Conservation (phyloP, 2,888 invertebrate genomes). For the Dilophus febrilis region DNA sequence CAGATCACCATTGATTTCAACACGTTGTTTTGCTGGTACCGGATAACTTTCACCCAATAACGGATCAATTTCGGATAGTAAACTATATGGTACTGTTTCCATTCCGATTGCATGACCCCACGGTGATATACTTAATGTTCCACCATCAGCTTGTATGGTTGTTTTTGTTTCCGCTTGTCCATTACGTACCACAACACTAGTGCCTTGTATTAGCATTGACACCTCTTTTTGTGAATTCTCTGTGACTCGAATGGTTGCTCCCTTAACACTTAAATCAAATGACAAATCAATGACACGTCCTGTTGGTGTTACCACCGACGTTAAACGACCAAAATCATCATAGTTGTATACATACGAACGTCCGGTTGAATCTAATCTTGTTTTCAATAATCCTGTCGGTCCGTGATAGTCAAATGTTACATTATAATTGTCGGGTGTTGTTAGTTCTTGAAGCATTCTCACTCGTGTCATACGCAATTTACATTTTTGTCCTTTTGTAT, state of each 20-base stretch:
- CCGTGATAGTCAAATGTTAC: slow-evolving; percentile 88
- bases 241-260: slow-evolving; percentile 70
- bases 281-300: slow-evolving; percentile 77
- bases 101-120: slow-evolving; percentile 81
- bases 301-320: slow-evolving; percentile 86
- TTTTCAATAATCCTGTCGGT: slow-evolving; percentile 72
- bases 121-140: slow-evolving; percentile 61
- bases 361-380: slow-evolving; percentile 77
- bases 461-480: slow-evolving; percentile 80
- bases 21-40: slow-evolving; percentile 77
- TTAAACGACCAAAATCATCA: slow-evolving; percentile 83
- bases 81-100: slow-evolving; percentile 79
- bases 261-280: slow-evolving; percentile 80
- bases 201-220: slow-evolving; percentile 74
- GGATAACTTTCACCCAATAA: slow-evolving; percentile 81
- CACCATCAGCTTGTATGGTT: slow-evolving; percentile 63
- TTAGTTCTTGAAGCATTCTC: slow-evolving; percentile 77
- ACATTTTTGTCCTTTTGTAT: slow-evolving; percentile 84
- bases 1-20: slow-evolving; percentile 75
- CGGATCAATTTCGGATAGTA: slow-evolving; percentile 75
- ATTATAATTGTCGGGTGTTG: slow-evolving; percentile 85
- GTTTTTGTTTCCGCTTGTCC: slow-evolving; percentile 72
- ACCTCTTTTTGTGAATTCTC: slow-evolving; percentile 70
- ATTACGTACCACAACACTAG: slow-evolving; percentile 63
- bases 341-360: slow-evolving; percentile 87